phyloP scores from a whole-genome alignment of 1,140 invertebrate genomes.

The Lasioglossum albipes region DNA sequence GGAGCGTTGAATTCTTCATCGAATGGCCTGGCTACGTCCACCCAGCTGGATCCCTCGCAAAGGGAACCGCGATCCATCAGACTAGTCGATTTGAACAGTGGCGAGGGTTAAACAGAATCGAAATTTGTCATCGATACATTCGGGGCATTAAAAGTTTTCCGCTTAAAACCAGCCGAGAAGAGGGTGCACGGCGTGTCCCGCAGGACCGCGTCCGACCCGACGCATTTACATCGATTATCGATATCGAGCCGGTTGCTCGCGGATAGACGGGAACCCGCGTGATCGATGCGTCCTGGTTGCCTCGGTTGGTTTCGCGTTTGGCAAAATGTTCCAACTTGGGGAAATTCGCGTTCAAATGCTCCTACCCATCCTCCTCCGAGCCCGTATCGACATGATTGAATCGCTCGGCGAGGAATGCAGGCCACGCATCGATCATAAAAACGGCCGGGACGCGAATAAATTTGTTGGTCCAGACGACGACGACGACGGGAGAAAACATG shows the following conservation, averaged over 20 bases:
- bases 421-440: conserved; percentile 8
- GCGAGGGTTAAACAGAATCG: conserved; percentile 1
- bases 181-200: background rate
- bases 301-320: background rate
- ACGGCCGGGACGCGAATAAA: background rate
- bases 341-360: background rate
- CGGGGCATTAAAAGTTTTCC: conserved; percentile 3
- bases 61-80: background rate
- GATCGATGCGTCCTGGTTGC: background rate
- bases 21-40: too few species aligned
- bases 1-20: background rate
- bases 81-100: background rate
- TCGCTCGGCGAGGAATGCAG: background rate
- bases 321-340: background rate
- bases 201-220: background rate
- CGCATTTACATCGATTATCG: conserved; percentile 7
- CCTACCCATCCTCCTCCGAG: background rate
- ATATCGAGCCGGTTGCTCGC: background rate
- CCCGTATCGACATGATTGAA: background rate
- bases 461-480: background rate
- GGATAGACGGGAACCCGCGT: background rate
- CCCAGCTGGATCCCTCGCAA: too few species aligned
- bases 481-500: background rate
- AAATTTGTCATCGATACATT: conserved; percentile 1
- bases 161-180: background rate